phyloP scores from a whole-genome alignment of 1,140 invertebrate species.

The Littorina saxatilis region DNA sequence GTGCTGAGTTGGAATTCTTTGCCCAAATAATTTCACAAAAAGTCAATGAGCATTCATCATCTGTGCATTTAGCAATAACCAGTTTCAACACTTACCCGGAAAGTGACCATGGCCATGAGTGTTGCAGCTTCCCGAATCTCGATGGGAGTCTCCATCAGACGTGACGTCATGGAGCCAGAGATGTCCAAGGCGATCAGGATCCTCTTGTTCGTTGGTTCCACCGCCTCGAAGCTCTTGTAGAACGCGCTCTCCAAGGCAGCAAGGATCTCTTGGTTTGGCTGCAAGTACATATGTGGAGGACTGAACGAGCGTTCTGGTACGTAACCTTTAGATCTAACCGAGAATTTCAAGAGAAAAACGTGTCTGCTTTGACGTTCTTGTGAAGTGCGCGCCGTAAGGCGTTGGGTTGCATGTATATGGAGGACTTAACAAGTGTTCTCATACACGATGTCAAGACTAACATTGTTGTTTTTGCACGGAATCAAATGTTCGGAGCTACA shows the following conservation, averaged over 20 bases:
- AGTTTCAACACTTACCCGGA: conserved; percentile 16
- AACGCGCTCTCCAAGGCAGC: conserved; percentile 72
- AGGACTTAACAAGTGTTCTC: no score
- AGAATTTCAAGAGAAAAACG: neutral
- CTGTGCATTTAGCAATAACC: no score
- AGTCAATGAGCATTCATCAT: no score
- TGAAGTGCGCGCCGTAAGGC: no score
- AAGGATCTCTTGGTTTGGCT: conserved; percentile 45
- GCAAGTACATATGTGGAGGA: neutral
- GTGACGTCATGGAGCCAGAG: conserved; percentile 75
- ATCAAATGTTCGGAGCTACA: no score
- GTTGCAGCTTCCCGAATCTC: conserved; percentile 53
- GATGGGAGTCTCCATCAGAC: conserved; percentile 54
- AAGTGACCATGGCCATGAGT: conserved; percentile 62
- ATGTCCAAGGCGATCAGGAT: conserved; percentile 81
- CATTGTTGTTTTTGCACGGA: no score
- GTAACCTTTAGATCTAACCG: neutral
- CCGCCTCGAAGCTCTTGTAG: conserved; percentile 74
- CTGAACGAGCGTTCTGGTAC: neutral
- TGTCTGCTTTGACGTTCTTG: neutral
- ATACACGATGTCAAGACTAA: no score
- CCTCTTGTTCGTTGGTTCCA: conserved; percentile 78
- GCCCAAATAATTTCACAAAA: no score
- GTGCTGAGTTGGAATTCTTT: no score
- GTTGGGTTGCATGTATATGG: no score